A percentile compares a stretch with the other conserved stretches of the same genome.
Evolutionary conservation across 2,888 invertebrate species (phyloP).

Genomic region (Vannuccia rotundouncinata): DNA sequence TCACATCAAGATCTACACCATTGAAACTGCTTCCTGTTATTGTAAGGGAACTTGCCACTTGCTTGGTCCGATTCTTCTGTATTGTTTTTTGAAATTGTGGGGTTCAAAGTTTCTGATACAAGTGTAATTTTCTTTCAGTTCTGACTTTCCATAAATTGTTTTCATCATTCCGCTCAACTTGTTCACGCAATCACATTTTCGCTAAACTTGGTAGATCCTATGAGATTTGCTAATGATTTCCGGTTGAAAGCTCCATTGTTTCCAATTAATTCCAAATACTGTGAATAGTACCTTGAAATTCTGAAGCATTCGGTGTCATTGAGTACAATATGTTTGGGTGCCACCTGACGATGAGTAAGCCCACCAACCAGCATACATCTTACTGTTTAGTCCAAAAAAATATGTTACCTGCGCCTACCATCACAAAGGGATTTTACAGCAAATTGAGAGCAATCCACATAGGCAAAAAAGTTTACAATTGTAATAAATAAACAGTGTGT

Average conservation of each 20-base stretch:
- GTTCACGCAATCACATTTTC: background rate
- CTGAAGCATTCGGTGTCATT: background rate
- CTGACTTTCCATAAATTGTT: background rate
- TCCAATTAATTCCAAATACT: background rate
- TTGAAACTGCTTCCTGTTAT: background rate
- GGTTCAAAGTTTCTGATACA: background rate
- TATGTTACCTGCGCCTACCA: background rate
- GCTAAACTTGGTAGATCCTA: background rate
- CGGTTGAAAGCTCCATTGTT: background rate
- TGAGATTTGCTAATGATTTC: background rate
- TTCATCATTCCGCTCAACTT: background rate
- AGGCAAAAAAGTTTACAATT: background rate
- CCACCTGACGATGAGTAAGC: background rate
- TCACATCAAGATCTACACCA: background rate
- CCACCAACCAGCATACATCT: background rate
- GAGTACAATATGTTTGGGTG: background rate
- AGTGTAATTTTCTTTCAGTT: background rate
- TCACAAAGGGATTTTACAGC: background rate
- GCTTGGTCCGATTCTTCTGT: background rate
- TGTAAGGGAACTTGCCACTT: background rate
- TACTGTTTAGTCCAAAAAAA: background rate
- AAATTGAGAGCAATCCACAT: background rate
- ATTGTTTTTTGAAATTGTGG: background rate
- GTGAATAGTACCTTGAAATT: background rate
- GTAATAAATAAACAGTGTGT: background rate